phyloP scores from a whole-genome alignment of 2,113 vertebrate species.

The Lagenorhynchus albirostris region DNA sequence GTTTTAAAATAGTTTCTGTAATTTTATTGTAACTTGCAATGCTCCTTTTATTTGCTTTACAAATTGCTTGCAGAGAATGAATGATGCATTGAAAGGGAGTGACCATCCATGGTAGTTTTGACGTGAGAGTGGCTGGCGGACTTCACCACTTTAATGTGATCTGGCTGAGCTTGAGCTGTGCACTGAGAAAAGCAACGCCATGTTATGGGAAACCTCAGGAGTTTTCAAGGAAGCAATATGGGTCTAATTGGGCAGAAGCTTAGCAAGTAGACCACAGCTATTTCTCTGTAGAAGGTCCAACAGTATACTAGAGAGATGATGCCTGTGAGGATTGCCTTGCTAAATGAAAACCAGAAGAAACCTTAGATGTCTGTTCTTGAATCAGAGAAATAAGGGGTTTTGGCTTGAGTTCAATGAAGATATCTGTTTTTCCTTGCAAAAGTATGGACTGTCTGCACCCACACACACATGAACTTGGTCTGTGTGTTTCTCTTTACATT shows the following conservation, averaged over 20 bases:
- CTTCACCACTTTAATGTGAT: slow-evolving; percentile 57
- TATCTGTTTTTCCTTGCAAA: slow-evolving; percentile 71
- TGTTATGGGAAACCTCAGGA: slow-evolving; percentile 75
- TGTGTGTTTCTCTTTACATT: neutral
- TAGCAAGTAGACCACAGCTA: slow-evolving; percentile 76
- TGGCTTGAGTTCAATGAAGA: slow-evolving; percentile 64
- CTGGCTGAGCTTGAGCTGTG: slow-evolving; percentile 68
- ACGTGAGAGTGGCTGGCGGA: slow-evolving; percentile 32
- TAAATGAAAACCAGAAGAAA: slow-evolving; percentile 78
- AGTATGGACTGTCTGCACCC: neutral
- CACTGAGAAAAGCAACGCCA: slow-evolving; percentile 65
- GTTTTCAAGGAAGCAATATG: slow-evolving; percentile 76
- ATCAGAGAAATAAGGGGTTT: slow-evolving; percentile 62
- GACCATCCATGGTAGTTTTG: slow-evolving; percentile 61
- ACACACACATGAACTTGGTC: neutral
- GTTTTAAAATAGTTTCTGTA: slow-evolving; percentile 48
- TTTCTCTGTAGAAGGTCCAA: slow-evolving; percentile 79
- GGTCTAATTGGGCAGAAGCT: slow-evolving; percentile 74
- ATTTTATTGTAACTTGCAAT: slow-evolving; percentile 54
- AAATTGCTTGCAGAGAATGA: slow-evolving; percentile 57
- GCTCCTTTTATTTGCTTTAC: slow-evolving; percentile 63
- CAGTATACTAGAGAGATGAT: slow-evolving; percentile 62
- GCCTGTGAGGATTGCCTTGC: slow-evolving; percentile 58
- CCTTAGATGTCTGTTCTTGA: slow-evolving; percentile 67
- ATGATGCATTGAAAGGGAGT: slow-evolving; percentile 48